A percentile compares a stretch with the other conserved stretches of the same genome.
Evolutionary conservation across 2,888 invertebrate species (phyloP).

Genomic region (Gryllus longicercus): DNA sequence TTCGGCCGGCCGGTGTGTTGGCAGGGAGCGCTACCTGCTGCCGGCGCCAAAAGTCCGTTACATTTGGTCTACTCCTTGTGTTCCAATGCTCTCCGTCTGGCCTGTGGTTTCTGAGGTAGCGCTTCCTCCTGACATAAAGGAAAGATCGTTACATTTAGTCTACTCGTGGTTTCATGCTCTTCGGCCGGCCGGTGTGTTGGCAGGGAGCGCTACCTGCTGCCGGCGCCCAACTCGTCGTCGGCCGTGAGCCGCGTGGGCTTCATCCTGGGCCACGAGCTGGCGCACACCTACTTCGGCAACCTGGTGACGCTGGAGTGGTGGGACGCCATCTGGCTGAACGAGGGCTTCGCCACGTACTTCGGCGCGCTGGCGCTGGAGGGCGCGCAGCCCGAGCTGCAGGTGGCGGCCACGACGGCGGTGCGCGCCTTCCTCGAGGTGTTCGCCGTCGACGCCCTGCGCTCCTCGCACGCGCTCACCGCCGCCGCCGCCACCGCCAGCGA

Average conservation of each 20-base stretch:
- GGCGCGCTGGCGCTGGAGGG: conserved; percentile 46
- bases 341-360: conserved; percentile 44
- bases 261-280: conserved; percentile 33
- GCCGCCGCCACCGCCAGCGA: conserved; percentile 48
- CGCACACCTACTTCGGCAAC: conserved; percentile 35
- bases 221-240: conserved; percentile 38
- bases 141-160: neutral
- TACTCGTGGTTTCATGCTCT: neutral
- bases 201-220: conserved; percentile 33
- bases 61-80: too few relatives aligned
- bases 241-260: conserved; percentile 24
- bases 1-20: too few relatives aligned
- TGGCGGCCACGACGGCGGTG: conserved; percentile 53
- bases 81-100: too few relatives aligned
- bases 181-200: neutral
- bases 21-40: too few relatives aligned
- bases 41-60: too few relatives aligned
- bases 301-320: conserved; percentile 35
- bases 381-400: conserved; percentile 34
- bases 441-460: conserved; percentile 46
- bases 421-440: conserved; percentile 45
- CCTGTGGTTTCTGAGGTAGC: too few relatives aligned
- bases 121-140: too few relatives aligned
- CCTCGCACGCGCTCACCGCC: conserved; percentile 50
- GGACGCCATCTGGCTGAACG: conserved; percentile 35